phyloP scores from a whole-genome alignment of 2,113 vertebrate species.

The Formicarius rufipectus region DNA sequence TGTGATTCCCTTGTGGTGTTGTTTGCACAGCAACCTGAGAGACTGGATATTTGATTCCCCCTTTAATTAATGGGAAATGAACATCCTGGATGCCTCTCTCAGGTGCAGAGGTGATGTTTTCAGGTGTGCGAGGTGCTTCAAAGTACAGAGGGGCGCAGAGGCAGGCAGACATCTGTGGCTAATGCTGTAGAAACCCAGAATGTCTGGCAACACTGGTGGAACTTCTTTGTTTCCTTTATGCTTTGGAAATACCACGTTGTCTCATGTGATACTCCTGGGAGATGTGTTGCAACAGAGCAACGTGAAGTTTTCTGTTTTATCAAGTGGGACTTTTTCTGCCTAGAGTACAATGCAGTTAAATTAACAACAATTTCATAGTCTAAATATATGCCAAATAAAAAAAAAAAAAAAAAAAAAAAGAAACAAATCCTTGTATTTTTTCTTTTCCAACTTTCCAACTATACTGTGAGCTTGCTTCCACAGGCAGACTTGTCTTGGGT shows the following conservation, averaged over 20 bases:
- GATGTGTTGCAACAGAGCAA: neutral
- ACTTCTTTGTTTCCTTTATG: neutral
- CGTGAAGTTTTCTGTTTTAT: accelerated
- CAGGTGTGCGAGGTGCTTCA: neutral
- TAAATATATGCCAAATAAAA: neutral
- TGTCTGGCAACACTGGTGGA: neutral
- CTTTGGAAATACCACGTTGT: accelerated
- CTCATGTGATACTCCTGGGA: neutral
- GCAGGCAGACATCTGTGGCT: accelerated
- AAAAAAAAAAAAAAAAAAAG: neutral
- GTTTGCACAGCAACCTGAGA: neutral
- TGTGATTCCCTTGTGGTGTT: accelerated
- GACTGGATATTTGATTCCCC: neutral
- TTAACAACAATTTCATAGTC: neutral
- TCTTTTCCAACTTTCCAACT: neutral
- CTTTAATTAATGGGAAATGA: neutral
- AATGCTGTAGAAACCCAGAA: neutral
- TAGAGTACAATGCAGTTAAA: accelerated
- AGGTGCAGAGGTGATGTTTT: neutral
- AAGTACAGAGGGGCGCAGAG: neutral
- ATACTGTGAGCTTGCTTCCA: neutral
- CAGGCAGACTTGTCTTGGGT: neutral
- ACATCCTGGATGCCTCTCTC: neutral
- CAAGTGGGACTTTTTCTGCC: neutral
- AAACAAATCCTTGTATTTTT: neutral